phyloP scores from a whole-genome alignment of 2,797 vertebrate genomes.

The Scarus forsteni region DNA sequence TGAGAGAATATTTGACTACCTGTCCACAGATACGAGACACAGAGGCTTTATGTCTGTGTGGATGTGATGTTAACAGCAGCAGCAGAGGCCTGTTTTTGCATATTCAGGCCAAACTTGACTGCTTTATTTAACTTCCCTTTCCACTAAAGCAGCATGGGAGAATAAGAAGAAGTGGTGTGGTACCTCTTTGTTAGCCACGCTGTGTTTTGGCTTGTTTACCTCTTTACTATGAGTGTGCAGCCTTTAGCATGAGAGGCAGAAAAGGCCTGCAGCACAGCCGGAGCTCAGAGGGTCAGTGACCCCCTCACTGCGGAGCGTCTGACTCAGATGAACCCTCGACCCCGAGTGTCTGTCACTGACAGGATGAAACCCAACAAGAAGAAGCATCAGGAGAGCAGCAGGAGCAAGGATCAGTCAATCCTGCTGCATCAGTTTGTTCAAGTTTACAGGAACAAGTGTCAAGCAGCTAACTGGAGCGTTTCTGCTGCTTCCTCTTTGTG shows the following conservation, averaged over 20 bases:
- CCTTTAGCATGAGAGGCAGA: slow-evolving; percentile 13
- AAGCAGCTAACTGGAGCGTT: neutral
- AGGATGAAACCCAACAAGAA: slow-evolving; percentile 25
- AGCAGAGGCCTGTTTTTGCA: slow-evolving; percentile 9
- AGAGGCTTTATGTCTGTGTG: neutral
- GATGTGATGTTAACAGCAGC: neutral
- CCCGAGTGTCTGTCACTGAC: slow-evolving; percentile 12
- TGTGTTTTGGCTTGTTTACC: neutral
- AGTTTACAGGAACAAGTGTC: too few relatives aligned
- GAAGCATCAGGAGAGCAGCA: neutral
- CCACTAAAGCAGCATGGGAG: slow-evolving; percentile 11
- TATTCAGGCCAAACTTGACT: slow-evolving; percentile 15
- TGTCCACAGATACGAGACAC: slow-evolving; percentile 1
- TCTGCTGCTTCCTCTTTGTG: neutral
- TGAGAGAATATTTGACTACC: slow-evolving; percentile 45
- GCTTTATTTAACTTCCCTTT: slow-evolving; percentile 68
- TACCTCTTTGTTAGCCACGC: slow-evolving; percentile 4
- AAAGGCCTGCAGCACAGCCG: slow-evolving; percentile 40
- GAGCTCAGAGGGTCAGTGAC: slow-evolving; percentile 48
- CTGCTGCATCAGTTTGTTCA: slow-evolving; percentile 10
- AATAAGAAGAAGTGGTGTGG: slow-evolving; percentile 45
- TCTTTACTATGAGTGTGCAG: neutral
- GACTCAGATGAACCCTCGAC: slow-evolving; percentile 60
- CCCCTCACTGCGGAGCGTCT: slow-evolving; percentile 63
- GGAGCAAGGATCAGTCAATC: neutral